These are phyloP conservation scores for Hormaphis cornu DNA, from an alignment of 1,140 invertebrate genomes.

Conservation along the genomic window DNA sequence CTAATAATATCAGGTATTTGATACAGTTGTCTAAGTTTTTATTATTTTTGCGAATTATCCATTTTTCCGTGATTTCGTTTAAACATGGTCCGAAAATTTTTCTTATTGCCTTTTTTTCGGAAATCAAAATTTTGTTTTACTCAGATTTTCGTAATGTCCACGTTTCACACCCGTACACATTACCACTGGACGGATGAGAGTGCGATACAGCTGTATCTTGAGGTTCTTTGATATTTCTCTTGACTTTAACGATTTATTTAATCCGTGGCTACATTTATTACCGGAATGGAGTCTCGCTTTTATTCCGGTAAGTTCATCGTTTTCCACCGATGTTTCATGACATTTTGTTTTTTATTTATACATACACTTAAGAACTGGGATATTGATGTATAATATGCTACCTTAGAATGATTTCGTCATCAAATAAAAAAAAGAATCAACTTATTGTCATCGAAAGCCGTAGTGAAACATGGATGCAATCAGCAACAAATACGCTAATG, in stretches of 20 bases:
- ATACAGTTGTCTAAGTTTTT: not conserved
- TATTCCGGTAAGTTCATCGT: not conserved
- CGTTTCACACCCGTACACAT: constrained; percentile 6
- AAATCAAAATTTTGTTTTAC: constrained; percentile 3
- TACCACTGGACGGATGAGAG: constrained; percentile 4
- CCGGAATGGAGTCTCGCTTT: not conserved
- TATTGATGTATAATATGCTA: no score
- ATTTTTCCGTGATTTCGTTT: not conserved
- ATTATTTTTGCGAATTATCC: constrained; percentile 17
- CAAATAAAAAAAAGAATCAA: no score
- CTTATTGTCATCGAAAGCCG: no score
- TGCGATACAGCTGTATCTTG: constrained; percentile 7
- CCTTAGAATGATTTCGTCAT: no score
- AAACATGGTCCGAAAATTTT: constrained; percentile 10
- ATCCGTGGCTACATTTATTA: not conserved
- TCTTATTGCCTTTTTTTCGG: constrained; percentile 24
- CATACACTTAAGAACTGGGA: no score
- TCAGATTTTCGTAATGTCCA: constrained; percentile 9
- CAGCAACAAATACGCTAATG: no score
- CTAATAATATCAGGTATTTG: not conserved
- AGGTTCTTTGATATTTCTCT: constrained; percentile 12
- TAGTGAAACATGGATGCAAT: no score
- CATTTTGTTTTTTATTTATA: no score
- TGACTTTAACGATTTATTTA: constrained; percentile 6
- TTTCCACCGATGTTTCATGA: not conserved